A percentile compares a stretch with the other conserved stretches of the same genome.
Evolutionary conservation across 2,888 invertebrate genomes (phyloP).

Genomic region (Mythimna pallens): DNA sequence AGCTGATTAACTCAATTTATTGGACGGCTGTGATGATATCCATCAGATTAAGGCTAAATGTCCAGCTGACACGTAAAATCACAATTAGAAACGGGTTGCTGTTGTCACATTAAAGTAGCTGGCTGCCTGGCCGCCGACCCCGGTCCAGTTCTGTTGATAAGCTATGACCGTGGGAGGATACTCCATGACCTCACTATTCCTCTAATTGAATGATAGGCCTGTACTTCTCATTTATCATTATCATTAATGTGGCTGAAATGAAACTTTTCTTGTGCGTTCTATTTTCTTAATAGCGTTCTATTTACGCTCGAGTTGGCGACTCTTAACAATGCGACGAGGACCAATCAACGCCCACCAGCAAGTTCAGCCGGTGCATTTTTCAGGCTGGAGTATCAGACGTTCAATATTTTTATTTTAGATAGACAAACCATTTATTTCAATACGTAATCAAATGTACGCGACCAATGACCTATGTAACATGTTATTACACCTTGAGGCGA

Average conservation of each 20-base stretch:
- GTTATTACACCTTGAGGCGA: constrained; percentile 47
- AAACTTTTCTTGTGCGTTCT: constrained; percentile 39
- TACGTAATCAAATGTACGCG: constrained; percentile 32
- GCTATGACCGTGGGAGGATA: constrained; percentile 79
- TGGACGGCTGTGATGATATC: constrained; percentile 4
- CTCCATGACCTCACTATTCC: constrained; percentile 82
- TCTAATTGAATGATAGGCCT: constrained; percentile 82
- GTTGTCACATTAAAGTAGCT: constrained; percentile 51
- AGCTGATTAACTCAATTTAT: constrained; percentile 17
- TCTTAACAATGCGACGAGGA: constrained; percentile 32
- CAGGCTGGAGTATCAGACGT: constrained; percentile 23
- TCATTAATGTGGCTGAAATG: constrained; percentile 46
- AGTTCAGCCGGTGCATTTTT: constrained; percentile 32
- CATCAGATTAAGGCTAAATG: constrained; percentile 25
- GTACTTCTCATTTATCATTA: constrained; percentile 56
- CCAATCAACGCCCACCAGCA: constrained; percentile 30
- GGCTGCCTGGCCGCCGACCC: constrained; percentile 67
- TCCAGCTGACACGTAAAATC: constrained; percentile 55
- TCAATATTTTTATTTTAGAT: constrained; percentile 32
- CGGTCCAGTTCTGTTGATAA: constrained; percentile 78
- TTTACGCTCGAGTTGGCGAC: constrained; percentile 36
- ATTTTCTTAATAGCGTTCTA: constrained; percentile 49
- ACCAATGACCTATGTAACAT: constrained; percentile 39
- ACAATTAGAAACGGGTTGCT: constrained; percentile 61
- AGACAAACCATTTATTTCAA: constrained; percentile 9